Conservation (phyloP, 2,113 vertebrate genomes). For the Junco hyemalis region DNA sequence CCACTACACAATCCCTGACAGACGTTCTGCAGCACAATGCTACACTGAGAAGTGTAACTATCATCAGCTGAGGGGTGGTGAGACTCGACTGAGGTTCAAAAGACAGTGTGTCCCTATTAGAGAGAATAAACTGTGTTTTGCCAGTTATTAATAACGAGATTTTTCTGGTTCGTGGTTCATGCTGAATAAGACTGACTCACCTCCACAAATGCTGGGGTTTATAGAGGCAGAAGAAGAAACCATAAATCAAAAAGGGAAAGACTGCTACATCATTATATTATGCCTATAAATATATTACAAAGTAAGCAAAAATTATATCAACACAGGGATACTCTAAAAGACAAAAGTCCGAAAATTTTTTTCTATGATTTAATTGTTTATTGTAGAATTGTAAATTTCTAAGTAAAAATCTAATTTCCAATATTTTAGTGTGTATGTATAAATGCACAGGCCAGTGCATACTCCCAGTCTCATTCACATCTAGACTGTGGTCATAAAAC, state of each 20-base stretch:
- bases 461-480: neutral
- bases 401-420: neutral
- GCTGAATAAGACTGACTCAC: neutral
- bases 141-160: neutral
- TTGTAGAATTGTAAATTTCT: neutral
- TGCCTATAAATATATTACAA: neutral
- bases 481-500: neutral
- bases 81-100: neutral
- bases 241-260: neutral
- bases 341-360: neutral
- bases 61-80: neutral
- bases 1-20: neutral
- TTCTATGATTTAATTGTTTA: neutral
- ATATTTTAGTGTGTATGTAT: neutral
- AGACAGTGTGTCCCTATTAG: neutral
- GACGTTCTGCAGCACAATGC: neutral
- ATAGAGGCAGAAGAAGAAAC: neutral
- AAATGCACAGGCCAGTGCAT: neutral
- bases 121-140: neutral
- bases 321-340: neutral
- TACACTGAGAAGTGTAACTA: neutral
- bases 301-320: neutral
- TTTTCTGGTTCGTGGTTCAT: neutral
- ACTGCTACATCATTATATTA: neutral
- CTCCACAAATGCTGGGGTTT: neutral